Evolutionary conservation across 2,797 vertebrate genomes (phyloP).

Genomic region (Nyctalus aviator): DNA sequence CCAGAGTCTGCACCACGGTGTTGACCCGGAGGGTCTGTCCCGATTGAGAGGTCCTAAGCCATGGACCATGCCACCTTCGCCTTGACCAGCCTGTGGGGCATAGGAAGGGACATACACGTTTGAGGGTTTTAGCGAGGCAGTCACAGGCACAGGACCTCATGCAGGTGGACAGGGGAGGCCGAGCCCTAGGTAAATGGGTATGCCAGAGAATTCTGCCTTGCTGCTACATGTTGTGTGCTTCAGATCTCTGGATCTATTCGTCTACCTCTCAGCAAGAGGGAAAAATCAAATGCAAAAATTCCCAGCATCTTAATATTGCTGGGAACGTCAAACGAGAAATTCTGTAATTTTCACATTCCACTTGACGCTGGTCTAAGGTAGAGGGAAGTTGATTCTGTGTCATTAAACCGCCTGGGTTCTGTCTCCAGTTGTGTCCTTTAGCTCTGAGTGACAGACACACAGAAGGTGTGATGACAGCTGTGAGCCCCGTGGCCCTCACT

Average conservation of each 20-base stretch:
- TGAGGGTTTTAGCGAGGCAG: neutral
- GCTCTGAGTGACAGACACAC: neutral
- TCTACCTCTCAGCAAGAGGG: neutral
- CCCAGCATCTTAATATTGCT: neutral
- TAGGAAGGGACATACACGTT: neutral
- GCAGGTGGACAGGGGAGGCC: neutral
- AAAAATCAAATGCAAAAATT: neutral
- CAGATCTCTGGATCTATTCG: neutral
- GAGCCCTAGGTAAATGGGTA: neutral
- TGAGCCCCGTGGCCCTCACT: constrained; percentile 61
- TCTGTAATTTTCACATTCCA: constrained; percentile 8
- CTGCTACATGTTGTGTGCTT: neutral
- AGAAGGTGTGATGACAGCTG: neutral
- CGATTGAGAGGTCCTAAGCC: neutral
- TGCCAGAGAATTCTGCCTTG: neutral
- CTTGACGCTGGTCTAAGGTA: neutral
- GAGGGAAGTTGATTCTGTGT: neutral
- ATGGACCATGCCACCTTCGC: neutral
- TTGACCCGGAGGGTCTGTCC: neutral
- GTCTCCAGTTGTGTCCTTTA: neutral
- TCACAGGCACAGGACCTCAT: neutral
- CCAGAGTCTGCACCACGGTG: neutral
- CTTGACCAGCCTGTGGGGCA: neutral
- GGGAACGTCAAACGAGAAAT: neutral
- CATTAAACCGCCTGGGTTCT: constrained; percentile 16